Evolutionary conservation across 2,113 vertebrate genomes (phyloP).

Genomic region (Chlamydotis undulata): DNA sequence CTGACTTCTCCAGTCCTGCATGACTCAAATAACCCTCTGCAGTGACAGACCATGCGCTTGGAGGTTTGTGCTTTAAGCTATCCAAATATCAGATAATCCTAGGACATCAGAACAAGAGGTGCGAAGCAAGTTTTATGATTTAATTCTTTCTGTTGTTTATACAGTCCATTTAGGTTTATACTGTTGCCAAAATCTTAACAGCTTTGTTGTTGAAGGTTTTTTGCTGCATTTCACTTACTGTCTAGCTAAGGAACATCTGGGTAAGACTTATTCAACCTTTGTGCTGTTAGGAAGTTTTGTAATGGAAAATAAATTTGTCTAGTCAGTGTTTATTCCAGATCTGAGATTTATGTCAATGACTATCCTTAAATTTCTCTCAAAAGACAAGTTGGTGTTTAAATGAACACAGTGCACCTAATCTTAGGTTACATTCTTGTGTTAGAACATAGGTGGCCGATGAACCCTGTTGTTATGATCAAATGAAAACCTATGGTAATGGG

Average conservation of each 20-base stretch:
- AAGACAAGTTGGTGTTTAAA: background rate
- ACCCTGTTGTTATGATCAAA: background rate
- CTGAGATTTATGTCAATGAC: background rate
- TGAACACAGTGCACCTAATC: background rate
- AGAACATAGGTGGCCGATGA: background rate
- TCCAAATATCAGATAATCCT: constrained; percentile 45
- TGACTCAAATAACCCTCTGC: constrained; percentile 7
- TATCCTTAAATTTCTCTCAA: background rate
- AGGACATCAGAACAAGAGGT: constrained; percentile 26
- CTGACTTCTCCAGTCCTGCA: background rate
- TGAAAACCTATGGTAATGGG: background rate
- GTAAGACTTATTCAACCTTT: background rate
- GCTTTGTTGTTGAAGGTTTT: background rate
- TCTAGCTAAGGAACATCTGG: background rate
- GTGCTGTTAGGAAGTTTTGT: background rate
- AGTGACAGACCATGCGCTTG: background rate
- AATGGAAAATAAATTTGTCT: background rate
- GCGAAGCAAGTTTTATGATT: constrained; percentile 12
- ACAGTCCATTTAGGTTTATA: background rate
- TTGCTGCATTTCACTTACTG: background rate
- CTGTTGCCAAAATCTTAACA: background rate
- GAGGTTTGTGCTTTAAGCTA: constrained; percentile 30
- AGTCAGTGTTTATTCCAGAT: background rate
- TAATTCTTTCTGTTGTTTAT: constrained; percentile 5
- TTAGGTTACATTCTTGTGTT: background rate